These are phyloP conservation scores for Xyrauchen texanus DNA, from an alignment of 2,113 vertebrate genomes.

Conservation along the genomic window DNA sequence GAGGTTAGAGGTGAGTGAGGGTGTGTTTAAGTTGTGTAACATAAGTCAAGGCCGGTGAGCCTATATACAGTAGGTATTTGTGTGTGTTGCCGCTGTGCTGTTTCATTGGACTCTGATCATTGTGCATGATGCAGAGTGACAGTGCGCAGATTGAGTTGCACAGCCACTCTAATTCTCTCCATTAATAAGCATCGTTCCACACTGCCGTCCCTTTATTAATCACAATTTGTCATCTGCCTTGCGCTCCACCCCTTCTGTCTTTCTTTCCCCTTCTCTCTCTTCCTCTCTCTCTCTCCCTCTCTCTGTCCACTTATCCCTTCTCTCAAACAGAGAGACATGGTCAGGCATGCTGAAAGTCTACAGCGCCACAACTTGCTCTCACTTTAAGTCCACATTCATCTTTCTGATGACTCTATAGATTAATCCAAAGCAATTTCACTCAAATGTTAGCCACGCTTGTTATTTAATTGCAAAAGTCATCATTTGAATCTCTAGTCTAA, in stretches of 20 bases:
- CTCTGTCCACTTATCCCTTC: constrained; percentile 70
- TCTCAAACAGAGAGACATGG: constrained; percentile 58
- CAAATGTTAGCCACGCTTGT: constrained; percentile 62
- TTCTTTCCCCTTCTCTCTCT: constrained; percentile 40
- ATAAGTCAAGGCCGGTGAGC: background rate
- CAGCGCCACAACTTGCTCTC: constrained; percentile 45
- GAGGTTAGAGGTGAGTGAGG: background rate
- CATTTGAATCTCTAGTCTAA: constrained; percentile 2
- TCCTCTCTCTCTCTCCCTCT: constrained; percentile 35
- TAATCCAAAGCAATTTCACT: constrained; percentile 66
- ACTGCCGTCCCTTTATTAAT: constrained; percentile 80
- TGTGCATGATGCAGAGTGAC: constrained; percentile 80
- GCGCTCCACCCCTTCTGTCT: constrained; percentile 63
- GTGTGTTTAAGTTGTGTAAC: background rate
- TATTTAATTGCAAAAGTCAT: constrained; percentile 40
- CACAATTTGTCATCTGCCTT: constrained; percentile 83
- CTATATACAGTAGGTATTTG: constrained; percentile 26
- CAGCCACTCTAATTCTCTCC: constrained; percentile 80
- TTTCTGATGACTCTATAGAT: constrained; percentile 58
- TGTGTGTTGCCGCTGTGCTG: constrained; percentile 62
- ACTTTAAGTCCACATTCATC: constrained; percentile 61
- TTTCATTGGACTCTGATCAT: constrained; percentile 81
- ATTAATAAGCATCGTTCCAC: constrained; percentile 80
- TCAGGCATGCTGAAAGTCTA: constrained; percentile 60
- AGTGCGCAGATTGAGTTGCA: constrained; percentile 82